Evolutionary conservation across 2,113 vertebrate genomes (phyloP).

Genomic region (Phycodurus eques): DNA sequence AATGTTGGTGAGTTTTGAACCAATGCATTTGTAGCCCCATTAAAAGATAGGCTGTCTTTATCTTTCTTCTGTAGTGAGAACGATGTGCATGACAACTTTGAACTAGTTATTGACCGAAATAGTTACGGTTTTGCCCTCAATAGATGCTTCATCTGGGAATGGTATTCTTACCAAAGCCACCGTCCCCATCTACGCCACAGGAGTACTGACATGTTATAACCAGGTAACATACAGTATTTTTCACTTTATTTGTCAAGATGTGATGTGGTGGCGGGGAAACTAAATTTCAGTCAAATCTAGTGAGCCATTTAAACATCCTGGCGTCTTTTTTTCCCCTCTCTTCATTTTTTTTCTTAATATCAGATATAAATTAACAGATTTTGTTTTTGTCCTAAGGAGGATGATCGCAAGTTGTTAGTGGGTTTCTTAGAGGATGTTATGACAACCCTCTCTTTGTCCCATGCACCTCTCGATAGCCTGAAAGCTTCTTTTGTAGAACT

Average conservation of each 20-base stretch:
- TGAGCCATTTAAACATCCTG: neutral
- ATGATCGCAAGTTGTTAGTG: slow-evolving; percentile 94
- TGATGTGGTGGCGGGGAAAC: neutral
- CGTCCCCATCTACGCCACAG: slow-evolving; percentile 98
- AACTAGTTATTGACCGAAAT: neutral
- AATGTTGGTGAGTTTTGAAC: slow-evolving; percentile 84
- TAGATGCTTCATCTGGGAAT: slow-evolving; percentile 87
- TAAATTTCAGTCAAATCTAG: neutral
- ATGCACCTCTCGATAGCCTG: slow-evolving; percentile 93
- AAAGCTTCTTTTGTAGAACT: slow-evolving; percentile 99
- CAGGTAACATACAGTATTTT: slow-evolving; percentile 77
- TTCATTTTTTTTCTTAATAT: neutral
- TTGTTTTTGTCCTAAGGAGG: slow-evolving; percentile 77
- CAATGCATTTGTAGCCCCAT: slow-evolving; percentile 8
- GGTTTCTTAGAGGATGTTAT: slow-evolving; percentile 98
- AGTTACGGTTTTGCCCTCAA: slow-evolving; percentile 4
- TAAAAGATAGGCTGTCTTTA: neutral
- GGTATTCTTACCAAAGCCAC: slow-evolving; percentile 97
- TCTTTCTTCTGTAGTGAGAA: slow-evolving; percentile 18
- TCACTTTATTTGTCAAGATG: neutral
- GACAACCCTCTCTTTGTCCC: slow-evolving; percentile 93
- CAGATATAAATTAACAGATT: neutral
- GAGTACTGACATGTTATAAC: slow-evolving; percentile 96
- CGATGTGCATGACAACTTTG: neutral
- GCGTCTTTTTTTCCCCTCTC: neutral